Base-by-base conservation (phyloP, 2,888 invertebrate genomes). In the Caenorhabditis panamensis region DNA sequence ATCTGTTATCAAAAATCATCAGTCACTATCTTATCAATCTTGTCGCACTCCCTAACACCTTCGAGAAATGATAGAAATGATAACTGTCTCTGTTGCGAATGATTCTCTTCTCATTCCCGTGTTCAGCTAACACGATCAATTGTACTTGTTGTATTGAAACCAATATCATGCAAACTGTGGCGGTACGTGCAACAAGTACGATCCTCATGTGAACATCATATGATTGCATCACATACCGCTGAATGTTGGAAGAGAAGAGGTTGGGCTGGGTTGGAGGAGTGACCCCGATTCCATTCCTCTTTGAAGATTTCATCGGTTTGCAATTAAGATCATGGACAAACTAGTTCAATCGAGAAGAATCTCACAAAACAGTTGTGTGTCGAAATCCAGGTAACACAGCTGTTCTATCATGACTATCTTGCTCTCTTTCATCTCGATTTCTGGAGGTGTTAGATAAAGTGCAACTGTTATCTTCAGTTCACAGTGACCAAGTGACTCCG, bases 151-250 rank as follows among this genome's bases (percentile, higher is more conserved):
- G 31, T 31, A 31, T 31, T 31, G 31, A 31, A 31, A 31, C 31
- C 18, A 22, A 56, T 8, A 68, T 44, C 49, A 49, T 69, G 69
- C 51, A 31, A 24, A 69, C 9, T 59, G 22, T 51, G 37, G 53
- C 31, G 61, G 58, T 73, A 75, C 75, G 75, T 75, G 75, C 75
- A 75, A 61, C 26, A 53, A 66, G 53, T 75, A 28, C 53, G 28
- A 41, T 61, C 18, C 41, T 13, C 66, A 75, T 66, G 75, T 75
- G 75, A 75, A 75, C 75, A 75, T 75, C 75, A 75, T 66, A 73
- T 75, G 75, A 75, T 75, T 75, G 75, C 75, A 73, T 66, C 73
- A 73, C 73, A 64, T 73, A 49, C 13, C 11, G 37, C 53, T 37
- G 37, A 11, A 11, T 36, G 1, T 37, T 22, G 20, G 41, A 22